These are phyloP conservation scores for Leptopilina myrica DNA, from an alignment of 2,888 invertebrate genomes.

Conservation along the genomic window DNA sequence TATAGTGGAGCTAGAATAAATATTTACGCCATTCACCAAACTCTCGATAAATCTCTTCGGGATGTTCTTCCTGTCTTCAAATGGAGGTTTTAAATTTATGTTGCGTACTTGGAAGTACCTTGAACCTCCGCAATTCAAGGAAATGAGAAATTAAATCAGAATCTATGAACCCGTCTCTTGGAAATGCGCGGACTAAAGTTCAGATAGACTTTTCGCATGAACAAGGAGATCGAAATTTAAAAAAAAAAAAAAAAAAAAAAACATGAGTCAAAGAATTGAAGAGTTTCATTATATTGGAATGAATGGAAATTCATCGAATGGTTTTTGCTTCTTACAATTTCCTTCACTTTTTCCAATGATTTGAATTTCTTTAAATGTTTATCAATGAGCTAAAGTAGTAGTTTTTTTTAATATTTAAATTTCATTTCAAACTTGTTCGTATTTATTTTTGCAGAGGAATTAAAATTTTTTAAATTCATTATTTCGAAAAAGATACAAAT, in stretches of 20 bases:
- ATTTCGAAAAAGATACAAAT: no score
- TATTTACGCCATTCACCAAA: slow-evolving; percentile 26
- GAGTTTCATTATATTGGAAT: background rate
- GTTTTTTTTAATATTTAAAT: no score
- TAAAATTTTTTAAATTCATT: no score
- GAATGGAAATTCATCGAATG: background rate
- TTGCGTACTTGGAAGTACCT: slow-evolving; percentile 17
- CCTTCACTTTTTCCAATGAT: no score
- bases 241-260: background rate
- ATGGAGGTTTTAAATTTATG: slow-evolving; percentile 28
- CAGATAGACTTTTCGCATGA: slow-evolving; percentile 2
- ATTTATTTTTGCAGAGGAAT: no score
- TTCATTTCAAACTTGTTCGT: no score
- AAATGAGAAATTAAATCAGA: slow-evolving; percentile 37
- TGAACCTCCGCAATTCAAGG: slow-evolving; percentile 26
- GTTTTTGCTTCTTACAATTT: no score
- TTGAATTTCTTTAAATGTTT: no score
- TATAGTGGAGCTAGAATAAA: slow-evolving; percentile 1
- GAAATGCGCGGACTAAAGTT: background rate
- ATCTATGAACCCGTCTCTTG: slow-evolving; percentile 17
- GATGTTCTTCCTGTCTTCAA: slow-evolving; percentile 35
- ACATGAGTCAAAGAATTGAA: background rate
- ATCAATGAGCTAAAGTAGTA: background rate
- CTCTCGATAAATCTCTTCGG: slow-evolving; percentile 28
- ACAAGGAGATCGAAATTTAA: slow-evolving; percentile 6